These are phyloP conservation scores for Heliangelus exortis DNA, from an alignment of 2,797 vertebrate genomes.

Conservation along the genomic window DNA sequence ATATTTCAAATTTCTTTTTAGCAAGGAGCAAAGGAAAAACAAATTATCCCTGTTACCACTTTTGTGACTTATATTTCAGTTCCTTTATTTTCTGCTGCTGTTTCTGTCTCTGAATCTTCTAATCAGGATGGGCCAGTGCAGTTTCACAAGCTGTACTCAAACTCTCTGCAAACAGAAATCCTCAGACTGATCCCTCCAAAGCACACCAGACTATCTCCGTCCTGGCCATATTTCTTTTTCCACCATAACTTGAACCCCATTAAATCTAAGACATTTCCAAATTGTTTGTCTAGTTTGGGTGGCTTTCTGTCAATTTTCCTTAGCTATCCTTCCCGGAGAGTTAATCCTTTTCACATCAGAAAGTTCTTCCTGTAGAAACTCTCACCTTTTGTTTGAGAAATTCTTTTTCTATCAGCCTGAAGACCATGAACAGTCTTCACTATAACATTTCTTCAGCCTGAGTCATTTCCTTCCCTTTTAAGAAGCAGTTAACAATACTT, in stretches of 20 bases:
- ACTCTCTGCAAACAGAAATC: not conserved
- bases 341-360: not conserved
- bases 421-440: not conserved
- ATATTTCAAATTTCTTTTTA: not conserved
- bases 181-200: not conserved
- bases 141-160: not conserved
- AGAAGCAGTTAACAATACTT: slow-evolving; percentile 2
- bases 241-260: not conserved
- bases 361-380: slow-evolving; percentile 17
- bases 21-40: not conserved
- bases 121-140: not conserved
- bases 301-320: not conserved
- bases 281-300: not conserved
- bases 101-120: not conserved
- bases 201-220: not conserved
- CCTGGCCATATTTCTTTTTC: not conserved
- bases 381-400: not conserved
- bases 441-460: not conserved
- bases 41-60: not conserved
- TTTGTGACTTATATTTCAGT: not conserved
- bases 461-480: slow-evolving; percentile 1
- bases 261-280: not conserved
- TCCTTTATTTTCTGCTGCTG: not conserved
- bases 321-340: not conserved
- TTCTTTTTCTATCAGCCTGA: not conserved